Percentiles rank a stretch among this genome's conserved stretches.
Conservation (phyloP, 2,888 invertebrate genomes). For the Eubasilissa splendida region DNA sequence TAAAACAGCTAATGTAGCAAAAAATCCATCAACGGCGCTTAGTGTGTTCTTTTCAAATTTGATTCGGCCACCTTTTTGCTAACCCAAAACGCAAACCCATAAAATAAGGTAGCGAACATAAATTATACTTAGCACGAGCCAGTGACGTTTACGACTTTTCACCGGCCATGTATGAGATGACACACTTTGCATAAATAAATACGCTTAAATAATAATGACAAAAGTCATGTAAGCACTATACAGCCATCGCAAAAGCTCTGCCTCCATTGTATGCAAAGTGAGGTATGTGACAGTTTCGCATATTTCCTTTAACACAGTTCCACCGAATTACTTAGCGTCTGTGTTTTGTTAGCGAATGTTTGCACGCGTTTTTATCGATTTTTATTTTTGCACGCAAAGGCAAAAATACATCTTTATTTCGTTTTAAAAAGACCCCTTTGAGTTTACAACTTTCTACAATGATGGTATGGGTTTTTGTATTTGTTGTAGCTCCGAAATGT, state of each 20-base stretch:
- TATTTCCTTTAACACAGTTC: conserved; percentile 38
- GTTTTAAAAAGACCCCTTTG: no score
- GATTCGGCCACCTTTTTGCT: conserved; percentile 33
- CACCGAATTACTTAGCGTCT: conserved; percentile 37
- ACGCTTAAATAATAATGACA: conserved; percentile 52
- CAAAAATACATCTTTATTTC: no score
- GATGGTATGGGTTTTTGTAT: no score
- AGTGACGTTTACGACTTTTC: conserved; percentile 6
- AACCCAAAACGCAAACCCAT: conserved; percentile 36
- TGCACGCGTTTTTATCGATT: conserved; percentile 10
- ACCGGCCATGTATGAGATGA: conserved; percentile 27
- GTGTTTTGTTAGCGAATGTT: conserved; percentile 8
- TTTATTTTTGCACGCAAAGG: not conserved
- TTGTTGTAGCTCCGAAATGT: no score
- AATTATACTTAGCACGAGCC: conserved; percentile 35
- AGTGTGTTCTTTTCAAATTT: conserved; percentile 3
- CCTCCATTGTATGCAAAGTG: conserved; percentile 46
- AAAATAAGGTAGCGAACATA: conserved; percentile 47
- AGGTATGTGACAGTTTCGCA: conserved; percentile 42
- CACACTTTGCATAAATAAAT: conserved; percentile 50
- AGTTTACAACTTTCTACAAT: no score
- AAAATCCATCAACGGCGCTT: not conserved
- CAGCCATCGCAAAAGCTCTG: conserved; percentile 22
- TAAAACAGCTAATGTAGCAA: not conserved
- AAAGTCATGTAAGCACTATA: conserved; percentile 46